Conservation (phyloP, 2,113 vertebrate genomes). For the Sphyrna mokarran region DNA sequence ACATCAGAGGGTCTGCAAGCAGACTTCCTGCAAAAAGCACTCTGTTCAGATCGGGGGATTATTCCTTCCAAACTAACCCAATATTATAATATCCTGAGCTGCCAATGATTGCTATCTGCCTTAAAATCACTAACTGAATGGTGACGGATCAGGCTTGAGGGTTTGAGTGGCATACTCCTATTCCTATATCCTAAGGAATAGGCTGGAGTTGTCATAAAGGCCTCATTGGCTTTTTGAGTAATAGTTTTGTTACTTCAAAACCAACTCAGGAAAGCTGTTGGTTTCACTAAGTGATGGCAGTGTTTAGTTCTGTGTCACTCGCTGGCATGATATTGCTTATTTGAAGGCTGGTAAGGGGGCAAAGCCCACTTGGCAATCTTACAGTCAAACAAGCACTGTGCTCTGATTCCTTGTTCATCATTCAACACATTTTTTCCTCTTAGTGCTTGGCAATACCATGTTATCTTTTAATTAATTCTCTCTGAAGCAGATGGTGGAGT, state of each 20-base stretch:
- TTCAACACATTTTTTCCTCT: not conserved
- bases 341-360: not conserved
- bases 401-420: not conserved
- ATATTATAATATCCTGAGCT: not conserved
- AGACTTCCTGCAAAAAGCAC: not conserved
- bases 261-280: not conserved
- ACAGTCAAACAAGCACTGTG: not conserved
- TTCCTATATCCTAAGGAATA: not conserved
- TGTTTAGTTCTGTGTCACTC: not conserved
- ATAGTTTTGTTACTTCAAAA: not conserved
- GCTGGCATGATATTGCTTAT: no score
- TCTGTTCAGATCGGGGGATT: not conserved
- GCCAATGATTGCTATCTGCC: not conserved
- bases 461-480: not conserved
- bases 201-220: not conserved
- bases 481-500: not conserved
- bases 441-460: not conserved
- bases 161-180: not conserved
- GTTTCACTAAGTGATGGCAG: not conserved
- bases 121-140: not conserved
- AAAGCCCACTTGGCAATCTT: not conserved
- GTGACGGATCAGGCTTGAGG: not conserved
- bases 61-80: not conserved
- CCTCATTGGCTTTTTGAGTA: not conserved
- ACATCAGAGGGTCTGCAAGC: not conserved